A percentile compares a stretch with the other conserved stretches of the same genome.
Conservation (phyloP, 2,888 invertebrate genomes). For the Tachina lurida region DNA sequence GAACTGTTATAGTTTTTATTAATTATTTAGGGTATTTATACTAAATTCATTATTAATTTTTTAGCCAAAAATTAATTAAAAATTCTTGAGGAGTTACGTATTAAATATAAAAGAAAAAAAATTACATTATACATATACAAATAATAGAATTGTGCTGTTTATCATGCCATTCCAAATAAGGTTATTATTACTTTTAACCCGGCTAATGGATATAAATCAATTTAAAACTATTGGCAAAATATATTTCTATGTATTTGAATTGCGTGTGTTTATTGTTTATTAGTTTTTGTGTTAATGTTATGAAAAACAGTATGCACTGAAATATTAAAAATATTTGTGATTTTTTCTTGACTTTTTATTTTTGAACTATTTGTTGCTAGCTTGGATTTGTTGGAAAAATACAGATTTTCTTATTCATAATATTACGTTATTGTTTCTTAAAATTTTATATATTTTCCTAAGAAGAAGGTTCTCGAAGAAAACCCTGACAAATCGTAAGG, state of each 20-base stretch:
- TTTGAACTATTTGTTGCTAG: background rate
- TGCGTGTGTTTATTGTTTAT: conserved; percentile 2
- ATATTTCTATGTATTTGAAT: conserved; percentile 6
- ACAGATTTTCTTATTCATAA: too few species aligned
- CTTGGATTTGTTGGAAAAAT: background rate
- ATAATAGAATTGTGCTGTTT: conserved; percentile 69
- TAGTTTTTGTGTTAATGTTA: background rate
- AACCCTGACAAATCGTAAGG: too few species aligned
- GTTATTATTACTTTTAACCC: conserved; percentile 70
- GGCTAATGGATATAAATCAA: conserved; percentile 24
- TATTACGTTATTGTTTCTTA: too few species aligned
- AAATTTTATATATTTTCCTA: too few species aligned
- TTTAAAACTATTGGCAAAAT: conserved; percentile 10
- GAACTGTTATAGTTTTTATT: conserved; percentile 63
- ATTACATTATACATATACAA: conserved; percentile 46
- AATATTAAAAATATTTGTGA: background rate
- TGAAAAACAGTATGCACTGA: background rate
- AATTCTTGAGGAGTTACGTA: conserved; percentile 80
- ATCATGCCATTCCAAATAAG: conserved; percentile 72
- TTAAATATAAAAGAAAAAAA: conserved; percentile 76
- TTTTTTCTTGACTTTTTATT: background rate
- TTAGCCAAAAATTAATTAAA: conserved; percentile 60
- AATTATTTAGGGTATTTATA: conserved; percentile 60
- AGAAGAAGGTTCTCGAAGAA: too few species aligned
- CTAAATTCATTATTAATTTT: conserved; percentile 36